phyloP scores from a whole-genome alignment of 2,113 vertebrate species.

The Halcyon senegalensis region DNA sequence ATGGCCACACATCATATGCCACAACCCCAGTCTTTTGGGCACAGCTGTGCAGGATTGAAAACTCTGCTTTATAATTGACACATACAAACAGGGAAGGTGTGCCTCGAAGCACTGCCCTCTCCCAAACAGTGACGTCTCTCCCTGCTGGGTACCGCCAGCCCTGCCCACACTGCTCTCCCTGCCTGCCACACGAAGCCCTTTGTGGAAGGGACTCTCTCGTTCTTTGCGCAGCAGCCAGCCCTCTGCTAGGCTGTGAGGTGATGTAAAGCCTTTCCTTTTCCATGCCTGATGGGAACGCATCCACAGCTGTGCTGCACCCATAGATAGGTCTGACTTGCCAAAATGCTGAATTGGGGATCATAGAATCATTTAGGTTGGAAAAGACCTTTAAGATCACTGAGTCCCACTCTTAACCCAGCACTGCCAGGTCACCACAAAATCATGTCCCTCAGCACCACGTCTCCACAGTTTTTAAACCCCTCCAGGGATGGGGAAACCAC shows the following conservation, averaged over 20 bases:
- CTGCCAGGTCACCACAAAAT: no score
- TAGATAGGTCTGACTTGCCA: rapidly evolving
- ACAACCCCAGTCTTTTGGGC: not conserved
- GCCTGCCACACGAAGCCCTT: not conserved
- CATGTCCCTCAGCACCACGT: no score
- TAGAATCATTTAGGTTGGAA: not conserved
- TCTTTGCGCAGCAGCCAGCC: not conserved
- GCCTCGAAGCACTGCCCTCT: not conserved
- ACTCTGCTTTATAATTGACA: not conserved
- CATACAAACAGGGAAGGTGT: not conserved
- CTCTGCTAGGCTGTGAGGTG: not conserved
- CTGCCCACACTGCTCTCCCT: not conserved
- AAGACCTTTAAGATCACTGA: not conserved
- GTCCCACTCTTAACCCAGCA: no score
- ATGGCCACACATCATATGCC: not conserved
- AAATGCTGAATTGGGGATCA: not conserved
- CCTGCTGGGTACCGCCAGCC: not conserved
- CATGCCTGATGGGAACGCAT: not conserved
- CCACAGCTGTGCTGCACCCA: not conserved
- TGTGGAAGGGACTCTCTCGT: not conserved
- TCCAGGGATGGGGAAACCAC: no score
- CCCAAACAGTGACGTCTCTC: not conserved
- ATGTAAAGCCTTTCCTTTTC: not conserved
- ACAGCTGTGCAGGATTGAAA: not conserved
- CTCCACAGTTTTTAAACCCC: no score